Conservation (phyloP, 2,888 invertebrate species). For the Stenodera caucasica region DNA sequence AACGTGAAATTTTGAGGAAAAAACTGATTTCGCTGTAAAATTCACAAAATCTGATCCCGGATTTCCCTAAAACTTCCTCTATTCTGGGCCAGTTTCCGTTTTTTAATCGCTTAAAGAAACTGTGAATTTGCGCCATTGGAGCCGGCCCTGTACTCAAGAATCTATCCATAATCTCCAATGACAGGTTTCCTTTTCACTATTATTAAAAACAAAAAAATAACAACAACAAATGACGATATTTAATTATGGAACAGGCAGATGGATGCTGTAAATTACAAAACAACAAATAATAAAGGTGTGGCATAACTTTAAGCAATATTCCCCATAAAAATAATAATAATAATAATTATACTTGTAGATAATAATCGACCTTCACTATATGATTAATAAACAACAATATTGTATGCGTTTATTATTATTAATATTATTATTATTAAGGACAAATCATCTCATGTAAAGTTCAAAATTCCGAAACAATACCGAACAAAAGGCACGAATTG, state of each 20-base stretch:
- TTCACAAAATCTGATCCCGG: too few species aligned
- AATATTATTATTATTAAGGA: too few species aligned
- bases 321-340: not conserved
- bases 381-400: too few species aligned
- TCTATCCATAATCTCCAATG: not conserved
- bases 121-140: too few species aligned
- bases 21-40: too few species aligned
- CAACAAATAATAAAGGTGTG: not conserved
- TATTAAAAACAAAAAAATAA: not conserved
- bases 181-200: not conserved
- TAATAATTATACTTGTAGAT: not conserved
- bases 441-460: not conserved
- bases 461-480: constrained; percentile 23
- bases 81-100: too few species aligned
- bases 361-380: constrained; percentile 1
- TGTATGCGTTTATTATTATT: too few species aligned
- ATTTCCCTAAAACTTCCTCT: too few species aligned
- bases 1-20: too few species aligned
- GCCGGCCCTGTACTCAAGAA: not conserved
- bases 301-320: not conserved
- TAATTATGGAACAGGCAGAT: not conserved
- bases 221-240: not conserved
- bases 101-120: too few species aligned
- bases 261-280: not conserved
- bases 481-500: constrained; percentile 25